Evolutionary conservation across 2,797 vertebrate species (phyloP).

Genomic region (Adelosebastes latens): DNA sequence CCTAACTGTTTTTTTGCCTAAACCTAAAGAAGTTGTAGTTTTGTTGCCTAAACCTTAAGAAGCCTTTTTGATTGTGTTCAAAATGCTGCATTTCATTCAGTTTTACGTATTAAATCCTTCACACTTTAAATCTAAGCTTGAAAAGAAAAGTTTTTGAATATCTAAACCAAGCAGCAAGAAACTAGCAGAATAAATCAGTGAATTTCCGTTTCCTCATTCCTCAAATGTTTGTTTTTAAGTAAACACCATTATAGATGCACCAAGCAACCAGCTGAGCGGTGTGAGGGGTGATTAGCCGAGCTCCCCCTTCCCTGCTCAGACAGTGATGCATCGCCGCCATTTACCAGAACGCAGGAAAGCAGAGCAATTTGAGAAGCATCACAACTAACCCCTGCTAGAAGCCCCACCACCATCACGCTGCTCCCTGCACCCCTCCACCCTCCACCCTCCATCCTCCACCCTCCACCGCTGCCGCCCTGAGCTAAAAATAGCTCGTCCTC

Average conservation of each 20-base stretch:
- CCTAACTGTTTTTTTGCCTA: too few species aligned
- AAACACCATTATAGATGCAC: neutral
- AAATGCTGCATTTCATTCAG: too few species aligned
- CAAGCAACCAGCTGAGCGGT: neutral
- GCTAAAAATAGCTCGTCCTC: conserved; percentile 78
- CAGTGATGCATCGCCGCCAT: conserved; percentile 64
- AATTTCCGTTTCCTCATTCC: neutral
- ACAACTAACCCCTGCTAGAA: conserved; percentile 15
- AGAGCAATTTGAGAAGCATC: conserved; percentile 46
- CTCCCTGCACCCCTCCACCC: conserved; percentile 1
- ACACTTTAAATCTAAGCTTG: neutral
- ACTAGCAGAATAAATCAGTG: neutral
- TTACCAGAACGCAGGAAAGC: conserved; percentile 46
- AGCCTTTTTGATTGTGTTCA: too few species aligned
- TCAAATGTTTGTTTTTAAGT: neutral
- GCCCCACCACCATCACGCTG: conserved; percentile 20
- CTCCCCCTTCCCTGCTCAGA: neutral
- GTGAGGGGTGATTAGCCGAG: neutral
- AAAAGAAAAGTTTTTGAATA: neutral
- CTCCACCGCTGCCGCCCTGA: conserved; percentile 18
- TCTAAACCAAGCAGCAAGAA: neutral
- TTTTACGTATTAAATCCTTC: too few species aligned
- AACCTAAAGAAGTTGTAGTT: too few species aligned
- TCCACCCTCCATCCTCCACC: neutral
- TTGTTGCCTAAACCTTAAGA: too few species aligned